Conservation (phyloP, 2,888 invertebrate genomes). For the Globia sparganii region DNA sequence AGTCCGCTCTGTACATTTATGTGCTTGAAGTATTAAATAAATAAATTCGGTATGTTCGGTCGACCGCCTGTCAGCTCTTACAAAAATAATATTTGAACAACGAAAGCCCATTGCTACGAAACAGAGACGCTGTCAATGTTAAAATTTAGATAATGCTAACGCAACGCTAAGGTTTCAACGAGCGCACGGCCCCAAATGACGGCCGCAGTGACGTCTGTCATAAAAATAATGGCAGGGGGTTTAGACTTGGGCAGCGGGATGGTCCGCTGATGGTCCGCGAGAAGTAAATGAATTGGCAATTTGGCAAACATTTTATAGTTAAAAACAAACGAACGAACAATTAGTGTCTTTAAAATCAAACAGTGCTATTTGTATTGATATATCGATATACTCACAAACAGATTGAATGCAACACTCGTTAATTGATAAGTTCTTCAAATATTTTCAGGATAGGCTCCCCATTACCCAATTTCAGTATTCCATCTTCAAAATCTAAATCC, state of each 20-base stretch:
- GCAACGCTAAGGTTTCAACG: too few species aligned
- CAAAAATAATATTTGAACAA: neutral
- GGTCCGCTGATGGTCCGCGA: too few species aligned
- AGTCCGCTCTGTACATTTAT: too few species aligned
- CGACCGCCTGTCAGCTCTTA: too few species aligned
- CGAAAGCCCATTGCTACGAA: neutral
- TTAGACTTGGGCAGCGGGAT: too few species aligned
- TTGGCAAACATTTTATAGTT: neutral
- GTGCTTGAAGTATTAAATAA: too few species aligned
- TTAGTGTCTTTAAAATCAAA: neutral
- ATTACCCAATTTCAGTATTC: neutral
- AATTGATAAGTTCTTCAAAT: neutral
- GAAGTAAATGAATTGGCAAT: conserved; percentile 5
- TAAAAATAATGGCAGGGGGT: too few species aligned
- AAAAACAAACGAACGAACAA: neutral
- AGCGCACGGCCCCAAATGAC: too few species aligned
- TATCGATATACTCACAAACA: neutral
- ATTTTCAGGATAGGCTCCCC: neutral
- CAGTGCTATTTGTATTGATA: neutral
- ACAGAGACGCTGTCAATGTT: neutral
- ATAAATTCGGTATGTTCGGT: neutral
- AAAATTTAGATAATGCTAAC: too few species aligned
- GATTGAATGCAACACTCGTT: neutral
- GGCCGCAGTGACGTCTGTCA: too few species aligned
- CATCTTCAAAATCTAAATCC: neutral